Percentiles rank a stretch among this genome's conserved stretches.
These are phyloP conservation scores for Elgonia sp. DNA, from an alignment of 2,888 invertebrate genomes.

Conservation along the genomic window DNA sequence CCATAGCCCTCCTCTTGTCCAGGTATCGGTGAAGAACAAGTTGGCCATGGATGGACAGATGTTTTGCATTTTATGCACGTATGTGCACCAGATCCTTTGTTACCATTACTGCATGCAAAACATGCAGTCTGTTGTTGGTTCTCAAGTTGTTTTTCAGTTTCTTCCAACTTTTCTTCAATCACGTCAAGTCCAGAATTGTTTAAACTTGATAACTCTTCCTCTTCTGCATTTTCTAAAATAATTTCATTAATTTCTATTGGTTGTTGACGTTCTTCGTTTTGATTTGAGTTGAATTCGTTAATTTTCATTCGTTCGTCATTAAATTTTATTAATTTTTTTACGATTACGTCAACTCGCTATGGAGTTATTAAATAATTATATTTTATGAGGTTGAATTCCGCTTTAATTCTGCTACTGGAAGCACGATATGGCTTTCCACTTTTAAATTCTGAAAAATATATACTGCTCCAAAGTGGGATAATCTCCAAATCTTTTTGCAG, in stretches of 20 bases:
- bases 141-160: neutral
- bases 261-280: neutral
- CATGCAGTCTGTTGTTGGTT: no score
- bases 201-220: neutral
- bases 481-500: neutral
- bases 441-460: neutral
- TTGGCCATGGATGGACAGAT: neutral
- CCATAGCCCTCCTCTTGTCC: neutral
- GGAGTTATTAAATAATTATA: neutral
- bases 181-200: neutral
- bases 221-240: no score
- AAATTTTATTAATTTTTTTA: neutral
- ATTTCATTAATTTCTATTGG: no score
- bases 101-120: no score
- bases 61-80: no score
- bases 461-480: constrained; percentile 2
- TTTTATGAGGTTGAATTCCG: constrained; percentile 60
- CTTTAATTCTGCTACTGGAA: constrained; percentile 62
- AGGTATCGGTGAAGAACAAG: neutral
- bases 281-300: neutral
- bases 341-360: neutral
- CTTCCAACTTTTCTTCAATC: neutral
- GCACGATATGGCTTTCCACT: constrained; percentile 30
- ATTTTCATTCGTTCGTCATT: constrained; percentile 9
- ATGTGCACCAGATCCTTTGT: no score